Base-by-base conservation (phyloP, 2,113 vertebrate genomes). In the Hippoglossus stenolepis region DNA sequence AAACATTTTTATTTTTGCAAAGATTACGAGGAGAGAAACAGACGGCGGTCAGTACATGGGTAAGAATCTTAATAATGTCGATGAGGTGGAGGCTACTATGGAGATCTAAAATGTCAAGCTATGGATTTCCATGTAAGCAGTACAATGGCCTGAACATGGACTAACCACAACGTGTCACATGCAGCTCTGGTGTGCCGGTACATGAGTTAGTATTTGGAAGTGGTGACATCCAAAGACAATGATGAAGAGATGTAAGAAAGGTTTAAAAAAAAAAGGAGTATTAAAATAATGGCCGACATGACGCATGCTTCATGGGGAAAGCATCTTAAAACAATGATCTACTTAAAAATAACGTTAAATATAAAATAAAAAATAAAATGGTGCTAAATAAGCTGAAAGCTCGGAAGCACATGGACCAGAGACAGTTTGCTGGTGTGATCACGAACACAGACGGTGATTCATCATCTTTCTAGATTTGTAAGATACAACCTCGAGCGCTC, bases 51-150 rank as follows among this genome's bases (percentile, higher is more conserved):
- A 76, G 56, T 65, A 69, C 23, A 81, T 70, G 51, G 75, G 73
- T 90, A 87, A 73, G 71, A 62, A 75, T 67, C 93, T 87, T 91
- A 93, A 91, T 93, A 74, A 89, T 71, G 87, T 67, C 68, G 77
- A 82, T 57, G 71, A 79, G 47, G 81, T 65, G 56, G 57, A 31
- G 81, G 67, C 65, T 85, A 70, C 84, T 59, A 76, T 51, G 58
- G 54, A 57, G 3, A 84, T 24, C 78, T 85, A 87, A 79, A 74
- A 88, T 45, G 75, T 71, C 18, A 75, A 77, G 74, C 72, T 62
- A 88, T 77, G 62, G 26, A 21, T 54, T 66, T 75, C 76, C 67
- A 74, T 80, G 49, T 63, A 68, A 84, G 78, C 67, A 73, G 76
- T 64, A 82, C 73, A 85, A 83, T 65, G 65, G 61, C 87, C 47